phyloP scores from a whole-genome alignment of 1,140 invertebrate species.

The Thrips palmi region DNA sequence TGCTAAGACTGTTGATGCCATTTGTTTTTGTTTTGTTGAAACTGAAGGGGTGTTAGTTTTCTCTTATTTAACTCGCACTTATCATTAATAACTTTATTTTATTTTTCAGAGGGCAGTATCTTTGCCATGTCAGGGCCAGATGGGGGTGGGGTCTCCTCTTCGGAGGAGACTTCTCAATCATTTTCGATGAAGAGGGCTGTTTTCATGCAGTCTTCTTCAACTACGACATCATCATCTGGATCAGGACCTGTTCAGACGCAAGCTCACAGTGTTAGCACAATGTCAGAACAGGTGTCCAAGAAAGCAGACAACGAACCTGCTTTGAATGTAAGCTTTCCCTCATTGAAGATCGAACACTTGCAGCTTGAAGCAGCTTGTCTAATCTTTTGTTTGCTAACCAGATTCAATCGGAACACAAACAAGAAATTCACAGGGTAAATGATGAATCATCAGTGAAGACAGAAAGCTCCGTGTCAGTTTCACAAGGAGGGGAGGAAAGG shows the following conservation, averaged over 20 bases:
- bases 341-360: too few relatives aligned
- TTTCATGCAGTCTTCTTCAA: slow-evolving; percentile 23
- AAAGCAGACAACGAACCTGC: slow-evolving; percentile 19
- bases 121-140: too few relatives aligned
- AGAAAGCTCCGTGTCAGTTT: too few relatives aligned
- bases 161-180: slow-evolving; percentile 14
- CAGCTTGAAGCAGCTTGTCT: too few relatives aligned
- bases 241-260: slow-evolving; percentile 20
- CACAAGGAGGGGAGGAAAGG: too few relatives aligned
- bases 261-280: slow-evolving; percentile 21
- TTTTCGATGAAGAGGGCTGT: slow-evolving; percentile 25
- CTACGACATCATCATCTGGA: slow-evolving; percentile 11
- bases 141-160: slow-evolving; percentile 9
- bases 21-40: slow-evolving; percentile 3
- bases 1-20: neutral
- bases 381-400: too few relatives aligned
- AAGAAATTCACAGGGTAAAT: too few relatives aligned
- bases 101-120: slow-evolving; percentile 11
- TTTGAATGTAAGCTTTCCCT: slow-evolving; percentile 17
- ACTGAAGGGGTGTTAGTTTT: too few relatives aligned
- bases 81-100: neutral
- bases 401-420: too few relatives aligned
- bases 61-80: too few relatives aligned
- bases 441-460: too few relatives aligned
- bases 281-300: slow-evolving; percentile 19